A percentile compares a stretch with the other conserved stretches of the same genome.
Conservation (phyloP, 1,140 invertebrate species). For the Arion vulgaris region DNA sequence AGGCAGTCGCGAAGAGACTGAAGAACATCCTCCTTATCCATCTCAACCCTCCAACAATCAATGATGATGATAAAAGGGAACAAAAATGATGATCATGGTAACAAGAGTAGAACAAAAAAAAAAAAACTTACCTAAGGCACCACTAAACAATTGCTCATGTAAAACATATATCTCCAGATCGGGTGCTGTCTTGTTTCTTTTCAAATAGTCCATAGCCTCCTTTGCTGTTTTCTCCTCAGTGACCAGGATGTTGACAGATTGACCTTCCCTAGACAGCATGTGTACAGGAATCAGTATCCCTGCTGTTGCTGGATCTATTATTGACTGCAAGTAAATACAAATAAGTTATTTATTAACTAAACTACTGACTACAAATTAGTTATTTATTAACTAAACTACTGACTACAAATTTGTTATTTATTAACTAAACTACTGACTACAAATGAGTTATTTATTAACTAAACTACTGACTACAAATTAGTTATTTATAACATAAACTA, state of each 20-base stretch:
- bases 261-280: conserved; percentile 5
- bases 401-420: too few species aligned
- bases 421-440: too few species aligned
- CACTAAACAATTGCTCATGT: conserved; percentile 50
- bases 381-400: too few species aligned
- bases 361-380: too few species aligned
- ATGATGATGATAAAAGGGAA: too few species aligned
- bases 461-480: too few species aligned
- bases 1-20: too few species aligned
- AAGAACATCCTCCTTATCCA: too few species aligned
- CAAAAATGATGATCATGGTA: too few species aligned
- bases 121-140: conserved; percentile 44
- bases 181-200: conserved; percentile 32
- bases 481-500: too few species aligned
- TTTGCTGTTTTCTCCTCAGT: conserved; percentile 41
- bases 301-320: not conserved
- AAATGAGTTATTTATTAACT: too few species aligned
- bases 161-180: conserved; percentile 35
- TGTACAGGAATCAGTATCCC: not conserved
- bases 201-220: conserved; percentile 45
- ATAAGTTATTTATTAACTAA: not conserved
- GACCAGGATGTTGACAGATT: conserved; percentile 66
- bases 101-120: not conserved
- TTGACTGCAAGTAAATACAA: not conserved
- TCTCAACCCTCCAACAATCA: too few species aligned